These are phyloP conservation scores for Pedionomus torquatus DNA, from an alignment of 2,113 vertebrate genomes.

Conservation along the genomic window DNA sequence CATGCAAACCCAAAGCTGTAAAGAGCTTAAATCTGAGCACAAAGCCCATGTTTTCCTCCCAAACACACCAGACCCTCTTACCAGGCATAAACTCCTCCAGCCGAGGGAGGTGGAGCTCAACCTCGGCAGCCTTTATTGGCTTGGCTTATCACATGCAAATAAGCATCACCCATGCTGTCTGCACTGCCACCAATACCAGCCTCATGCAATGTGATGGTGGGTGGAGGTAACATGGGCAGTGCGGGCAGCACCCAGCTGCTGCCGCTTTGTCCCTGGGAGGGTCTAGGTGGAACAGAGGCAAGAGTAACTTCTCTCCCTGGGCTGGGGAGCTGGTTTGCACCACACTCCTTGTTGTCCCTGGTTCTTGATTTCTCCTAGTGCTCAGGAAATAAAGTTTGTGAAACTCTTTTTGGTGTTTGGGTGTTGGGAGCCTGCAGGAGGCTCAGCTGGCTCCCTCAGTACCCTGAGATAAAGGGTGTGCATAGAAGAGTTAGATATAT, in stretches of 20 bases:
- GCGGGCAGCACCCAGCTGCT: background rate
- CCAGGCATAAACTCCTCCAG: background rate
- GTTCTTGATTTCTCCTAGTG: background rate
- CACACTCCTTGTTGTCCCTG: no score
- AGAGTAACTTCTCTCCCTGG: background rate
- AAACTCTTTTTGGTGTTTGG: background rate
- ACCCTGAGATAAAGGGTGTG: fast-evolving
- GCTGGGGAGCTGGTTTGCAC: background rate
- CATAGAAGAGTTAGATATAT: background rate
- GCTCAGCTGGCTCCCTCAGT: background rate
- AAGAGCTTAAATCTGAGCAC: background rate
- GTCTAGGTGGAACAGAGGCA: background rate
- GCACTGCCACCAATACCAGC: background rate
- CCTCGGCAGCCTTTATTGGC: background rate
- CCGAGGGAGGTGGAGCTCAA: fast-evolving
- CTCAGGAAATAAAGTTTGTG: background rate
- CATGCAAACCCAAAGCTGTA: background rate
- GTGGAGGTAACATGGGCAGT: background rate
- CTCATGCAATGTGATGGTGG: fast-evolving
- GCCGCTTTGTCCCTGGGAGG: background rate
- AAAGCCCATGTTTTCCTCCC: fast-evolving
- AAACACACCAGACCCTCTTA: fast-evolving
- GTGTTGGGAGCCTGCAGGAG: background rate
- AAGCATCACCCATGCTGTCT: background rate
- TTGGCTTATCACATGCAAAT: background rate